A percentile compares a stretch with the other conserved stretches of the same genome.
Evolutionary conservation across 2,113 vertebrate species (phyloP).

Genomic region (Limanda limanda): DNA sequence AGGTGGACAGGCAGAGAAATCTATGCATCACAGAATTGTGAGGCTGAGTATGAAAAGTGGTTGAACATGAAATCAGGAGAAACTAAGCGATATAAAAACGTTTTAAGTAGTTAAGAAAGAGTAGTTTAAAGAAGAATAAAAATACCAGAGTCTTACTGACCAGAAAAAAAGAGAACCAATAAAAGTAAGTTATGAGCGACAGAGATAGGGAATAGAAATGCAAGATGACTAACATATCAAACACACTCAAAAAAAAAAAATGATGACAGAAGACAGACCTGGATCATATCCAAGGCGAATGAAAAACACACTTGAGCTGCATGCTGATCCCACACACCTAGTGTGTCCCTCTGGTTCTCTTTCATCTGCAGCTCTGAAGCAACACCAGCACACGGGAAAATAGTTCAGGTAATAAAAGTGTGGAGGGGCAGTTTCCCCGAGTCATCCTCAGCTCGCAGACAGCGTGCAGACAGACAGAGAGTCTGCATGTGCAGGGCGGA

Average conservation of each 20-base stretch:
- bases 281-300: slow-evolving; percentile 61
- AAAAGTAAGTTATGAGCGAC: slow-evolving; percentile 16
- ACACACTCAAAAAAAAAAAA: slow-evolving; percentile 27
- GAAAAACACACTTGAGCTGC: slow-evolving; percentile 57
- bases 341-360: slow-evolving; percentile 38
- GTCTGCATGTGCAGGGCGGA: slow-evolving; percentile 19
- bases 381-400: slow-evolving; percentile 50
- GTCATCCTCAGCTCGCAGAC: slow-evolving; percentile 57
- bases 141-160: slow-evolving; percentile 1
- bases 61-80: neutral
- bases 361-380: slow-evolving; percentile 67
- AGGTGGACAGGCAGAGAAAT: slow-evolving; percentile 24
- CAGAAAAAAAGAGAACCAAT: neutral
- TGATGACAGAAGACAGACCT: slow-evolving; percentile 58
- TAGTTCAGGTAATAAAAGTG: slow-evolving; percentile 59
- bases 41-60: slow-evolving; percentile 35
- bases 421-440: slow-evolving; percentile 52
- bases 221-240: slow-evolving; percentile 35
- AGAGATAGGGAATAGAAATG: slow-evolving; percentile 31
- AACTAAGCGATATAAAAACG: neutral
- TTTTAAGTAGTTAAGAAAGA: neutral
- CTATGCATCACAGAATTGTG: slow-evolving; percentile 9
- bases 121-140: neutral
- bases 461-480: slow-evolving; percentile 69
- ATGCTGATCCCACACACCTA: slow-evolving; percentile 59